Evolutionary conservation across 2,113 vertebrate species (phyloP), one percentile per base, ranked within the genome.

Genomic region (Mirounga angustirostris): DNA sequence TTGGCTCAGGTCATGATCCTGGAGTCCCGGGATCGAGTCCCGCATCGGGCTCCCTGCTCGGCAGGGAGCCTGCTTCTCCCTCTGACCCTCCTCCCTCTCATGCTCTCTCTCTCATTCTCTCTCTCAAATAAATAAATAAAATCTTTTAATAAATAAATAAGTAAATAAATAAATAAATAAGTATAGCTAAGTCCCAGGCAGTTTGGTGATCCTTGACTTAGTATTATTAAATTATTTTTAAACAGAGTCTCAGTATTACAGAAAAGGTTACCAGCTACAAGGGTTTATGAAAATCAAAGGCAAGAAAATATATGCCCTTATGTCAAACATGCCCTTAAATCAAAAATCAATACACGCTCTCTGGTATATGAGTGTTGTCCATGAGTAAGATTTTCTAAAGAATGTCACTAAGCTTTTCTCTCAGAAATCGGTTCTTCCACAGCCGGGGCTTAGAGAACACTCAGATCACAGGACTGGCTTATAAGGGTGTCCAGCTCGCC

Each of bases 361-460:
- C 93, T 46, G 30, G 28, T 54, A 22, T 79, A 36, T 26, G 11
- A 95, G 16, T 22, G 43, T 65, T 50, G 8, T 69, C 50, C 26
- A 36, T 18, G 69, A 89, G 84, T 61, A 88, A 40, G 19, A 59
- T 52, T 95, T 86, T 74, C 91, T 90, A 69, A 92, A 94, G 69
- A 89, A 52, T 14, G 7, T 84, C 78, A 78, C 26, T 71, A 76
- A 93, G 36, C 63, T 93, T 92, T 96, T 96, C 71, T 88, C 95
- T 86, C 67, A 94, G 74, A 97, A 98, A 96, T 92, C 12, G 13
- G 97, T 97, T 95, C 92, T 95, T 92, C 96, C 82, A 95, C 90
- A 94, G 65, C 46, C 80, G 33, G 3, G 56, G 26, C 46, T 59
- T 63, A 46, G 36, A 85, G 58, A 93, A 88, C 50, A 87, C 82